Conservation (phyloP, 1,140 invertebrate genomes). For the Solenopsis fugax region DNA sequence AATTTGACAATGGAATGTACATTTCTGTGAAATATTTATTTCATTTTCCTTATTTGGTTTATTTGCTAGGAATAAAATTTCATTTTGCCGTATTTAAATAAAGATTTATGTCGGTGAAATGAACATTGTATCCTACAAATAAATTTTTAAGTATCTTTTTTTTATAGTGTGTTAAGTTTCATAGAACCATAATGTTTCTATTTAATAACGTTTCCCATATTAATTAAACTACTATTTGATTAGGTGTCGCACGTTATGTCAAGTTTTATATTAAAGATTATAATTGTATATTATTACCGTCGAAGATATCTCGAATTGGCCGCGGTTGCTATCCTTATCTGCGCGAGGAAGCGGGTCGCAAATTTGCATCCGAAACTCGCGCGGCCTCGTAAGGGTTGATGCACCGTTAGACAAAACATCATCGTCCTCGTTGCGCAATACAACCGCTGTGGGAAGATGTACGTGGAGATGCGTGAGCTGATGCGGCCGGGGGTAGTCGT, state of each 20-base stretch:
- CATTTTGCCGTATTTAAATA: no score
- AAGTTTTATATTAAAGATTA: neutral
- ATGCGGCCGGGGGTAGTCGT: constrained; percentile 50
- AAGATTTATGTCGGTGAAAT: no score
- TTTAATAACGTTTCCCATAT: neutral
- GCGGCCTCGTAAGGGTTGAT: constrained; percentile 6
- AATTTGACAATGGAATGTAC: no score
- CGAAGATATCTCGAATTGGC: neutral
- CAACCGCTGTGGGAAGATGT: constrained; percentile 1
- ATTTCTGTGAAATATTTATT: no score
- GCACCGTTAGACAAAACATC: constrained; percentile 33
- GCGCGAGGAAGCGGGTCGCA: neutral
- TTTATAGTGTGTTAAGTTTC: no score
- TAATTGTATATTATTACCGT: neutral
- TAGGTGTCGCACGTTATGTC: neutral
- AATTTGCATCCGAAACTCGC: constrained; percentile 23
- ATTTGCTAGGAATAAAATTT: no score
- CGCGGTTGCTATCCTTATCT: neutral
- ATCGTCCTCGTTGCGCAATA: constrained; percentile 1
- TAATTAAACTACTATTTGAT: neutral
- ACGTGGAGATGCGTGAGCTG: constrained; percentile 49
- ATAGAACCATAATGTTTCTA: neutral
- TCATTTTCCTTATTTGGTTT: no score
- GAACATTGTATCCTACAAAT: no score
- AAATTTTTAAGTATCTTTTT: no score